Evolutionary conservation across 2,797 vertebrate genomes (phyloP).

Genomic region (Sebastes hubbsi): DNA sequence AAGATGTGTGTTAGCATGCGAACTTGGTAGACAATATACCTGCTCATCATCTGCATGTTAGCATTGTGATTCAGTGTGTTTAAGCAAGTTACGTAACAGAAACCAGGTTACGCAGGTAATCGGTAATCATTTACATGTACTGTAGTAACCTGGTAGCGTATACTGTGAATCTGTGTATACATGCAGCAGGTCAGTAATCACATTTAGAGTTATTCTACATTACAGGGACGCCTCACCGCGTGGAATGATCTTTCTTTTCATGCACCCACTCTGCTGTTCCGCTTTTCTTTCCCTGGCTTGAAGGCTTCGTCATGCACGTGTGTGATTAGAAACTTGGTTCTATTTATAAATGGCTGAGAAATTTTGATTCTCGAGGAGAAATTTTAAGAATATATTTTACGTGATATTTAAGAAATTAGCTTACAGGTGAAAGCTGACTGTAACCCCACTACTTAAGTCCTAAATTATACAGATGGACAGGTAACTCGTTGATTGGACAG

Average conservation of each 20-base stretch:
- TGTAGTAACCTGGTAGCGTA: not conserved
- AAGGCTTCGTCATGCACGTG: not conserved
- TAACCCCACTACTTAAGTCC: no score
- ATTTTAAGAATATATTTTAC: not conserved
- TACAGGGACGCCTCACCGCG: not conserved
- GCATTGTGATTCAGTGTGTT: not conserved
- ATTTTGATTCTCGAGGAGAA: not conserved
- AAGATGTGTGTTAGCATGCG: not conserved
- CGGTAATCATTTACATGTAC: not conserved
- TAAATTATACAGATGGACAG: no score
- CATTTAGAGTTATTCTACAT: not conserved
- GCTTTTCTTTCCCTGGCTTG: not conserved
- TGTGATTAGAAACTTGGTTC: not conserved
- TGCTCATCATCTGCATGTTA: no score
- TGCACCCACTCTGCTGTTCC: not conserved
- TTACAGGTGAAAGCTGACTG: no score
- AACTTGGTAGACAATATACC: not conserved
- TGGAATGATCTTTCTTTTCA: not conserved
- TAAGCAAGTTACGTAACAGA: not conserved
- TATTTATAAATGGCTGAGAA: not conserved
- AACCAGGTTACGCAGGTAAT: not conserved
- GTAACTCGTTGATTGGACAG: no score
- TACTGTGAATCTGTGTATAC: not conserved
- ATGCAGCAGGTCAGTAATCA: not conserved
- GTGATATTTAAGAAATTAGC: not conserved